These are phyloP conservation scores for Harpegnathos saltator DNA, from an alignment of 1,140 invertebrate species.

Conservation along the genomic window DNA sequence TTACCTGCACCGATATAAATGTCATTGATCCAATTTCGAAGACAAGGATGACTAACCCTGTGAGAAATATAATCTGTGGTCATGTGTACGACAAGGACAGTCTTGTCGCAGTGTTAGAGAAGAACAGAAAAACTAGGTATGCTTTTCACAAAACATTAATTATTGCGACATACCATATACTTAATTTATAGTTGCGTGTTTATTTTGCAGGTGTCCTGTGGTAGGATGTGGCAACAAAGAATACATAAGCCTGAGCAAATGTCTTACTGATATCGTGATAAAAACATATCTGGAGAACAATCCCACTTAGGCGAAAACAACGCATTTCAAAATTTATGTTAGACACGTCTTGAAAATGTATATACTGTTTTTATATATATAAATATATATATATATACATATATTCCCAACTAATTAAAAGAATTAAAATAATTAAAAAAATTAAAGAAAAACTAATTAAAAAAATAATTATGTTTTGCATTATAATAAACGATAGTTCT, in stretches of 20 bases:
- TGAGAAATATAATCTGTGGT: conserved; percentile 86
- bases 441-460: too few relatives aligned
- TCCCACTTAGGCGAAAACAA: conserved; percentile 43
- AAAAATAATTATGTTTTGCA: background rate
- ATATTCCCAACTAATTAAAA: too few relatives aligned
- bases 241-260: conserved; percentile 69
- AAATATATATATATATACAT: too few relatives aligned
- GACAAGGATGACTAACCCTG: conserved; percentile 85
- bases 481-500: background rate
- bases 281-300: conserved; percentile 74
- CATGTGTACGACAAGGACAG: conserved; percentile 86
- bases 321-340: background rate
- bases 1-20: conserved; percentile 74
- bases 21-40: conserved; percentile 87
- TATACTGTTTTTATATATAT: too few relatives aligned
- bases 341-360: background rate
- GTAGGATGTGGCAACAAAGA: conserved; percentile 79
- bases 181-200: background rate
- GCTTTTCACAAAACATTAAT: background rate
- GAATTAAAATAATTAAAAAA: too few relatives aligned
- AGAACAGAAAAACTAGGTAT: conserved; percentile 83
- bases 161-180: background rate
- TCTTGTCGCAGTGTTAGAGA: conserved; percentile 82
- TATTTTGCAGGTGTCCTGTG: conserved; percentile 80
- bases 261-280: conserved; percentile 74